Evolutionary conservation across 2,113 vertebrate genomes (phyloP).

Genomic region (Myanophis thanlyinensis): DNA sequence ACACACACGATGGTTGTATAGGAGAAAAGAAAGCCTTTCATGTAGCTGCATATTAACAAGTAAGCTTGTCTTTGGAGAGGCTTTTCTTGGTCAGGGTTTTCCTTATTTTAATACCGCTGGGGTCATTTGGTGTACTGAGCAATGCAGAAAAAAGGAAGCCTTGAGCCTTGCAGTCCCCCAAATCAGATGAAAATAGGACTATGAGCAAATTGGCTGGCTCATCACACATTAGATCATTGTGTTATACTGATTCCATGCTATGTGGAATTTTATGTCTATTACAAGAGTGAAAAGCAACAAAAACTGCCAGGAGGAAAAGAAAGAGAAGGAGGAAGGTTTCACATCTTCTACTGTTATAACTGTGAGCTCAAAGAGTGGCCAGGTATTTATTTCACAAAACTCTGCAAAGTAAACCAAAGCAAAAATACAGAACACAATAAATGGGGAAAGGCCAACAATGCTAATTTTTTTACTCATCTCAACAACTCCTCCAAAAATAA

Average conservation of each 20-base stretch:
- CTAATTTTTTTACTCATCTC: background rate
- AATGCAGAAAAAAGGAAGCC: slow-evolving; percentile 58
- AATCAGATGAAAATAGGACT: slow-evolving; percentile 50
- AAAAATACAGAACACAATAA: background rate
- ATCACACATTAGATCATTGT: slow-evolving; percentile 34
- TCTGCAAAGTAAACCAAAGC: background rate
- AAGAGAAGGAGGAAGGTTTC: background rate
- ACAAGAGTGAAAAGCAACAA: background rate
- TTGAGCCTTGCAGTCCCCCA: slow-evolving; percentile 65
- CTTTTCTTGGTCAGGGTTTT: slow-evolving; percentile 70
- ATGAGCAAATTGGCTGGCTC: slow-evolving; percentile 32
- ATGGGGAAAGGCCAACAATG: background rate
- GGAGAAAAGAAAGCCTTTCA: slow-evolving; percentile 82
- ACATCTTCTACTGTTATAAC: slow-evolving; percentile 2
- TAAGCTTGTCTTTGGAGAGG: slow-evolving; percentile 75
- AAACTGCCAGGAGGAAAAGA: background rate
- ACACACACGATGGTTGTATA: slow-evolving; percentile 66
- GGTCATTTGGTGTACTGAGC: slow-evolving; percentile 66
- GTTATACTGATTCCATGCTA: background rate
- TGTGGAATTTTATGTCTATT: background rate
- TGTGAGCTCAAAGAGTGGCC: background rate
- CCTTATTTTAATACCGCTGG: slow-evolving; percentile 75
- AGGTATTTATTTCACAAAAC: background rate
- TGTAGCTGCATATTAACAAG: slow-evolving; percentile 83
- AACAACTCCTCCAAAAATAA: background rate